Base-by-base conservation (phyloP, 2,888 invertebrate genomes). In the Pardosa pseudoannulata region DNA sequence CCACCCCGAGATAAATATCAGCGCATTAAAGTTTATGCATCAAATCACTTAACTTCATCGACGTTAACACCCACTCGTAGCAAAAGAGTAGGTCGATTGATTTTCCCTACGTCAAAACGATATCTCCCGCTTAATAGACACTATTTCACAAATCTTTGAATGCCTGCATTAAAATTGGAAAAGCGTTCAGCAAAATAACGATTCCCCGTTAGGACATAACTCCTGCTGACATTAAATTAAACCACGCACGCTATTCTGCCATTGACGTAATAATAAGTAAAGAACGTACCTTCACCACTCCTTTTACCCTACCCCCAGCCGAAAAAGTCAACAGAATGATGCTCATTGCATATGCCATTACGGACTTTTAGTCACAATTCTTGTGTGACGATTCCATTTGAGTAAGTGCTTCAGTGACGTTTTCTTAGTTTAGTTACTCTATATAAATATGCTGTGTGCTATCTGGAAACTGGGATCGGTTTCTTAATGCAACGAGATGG, bases 251-350 rank as follows among this genome's bases (percentile, higher is more conserved):
- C 82, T 46, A 83, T 72, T 70, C 19, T 27, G 41, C 62, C 76
- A 83, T 83, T 62, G 65, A 64, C 36, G 23, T 56, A 56, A 56
- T 71, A 71, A 75, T 75, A 83, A 72, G 82, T 64, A 75, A 82
- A 82, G 73, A 36, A 41, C 65, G 27, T 68, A 68, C 6, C 9
- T 28, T 2, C n/a, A n/a, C n/a, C n/a, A n/a, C n/a, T 29, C 23
- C 29, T 36, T 64, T 29, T 75, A 41, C 65, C 0, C 36, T 32
- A 68, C 79, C 79, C 67, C 80, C 72, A 29, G 7, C 7, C 50
- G 23, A 46, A 46, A 72, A 83, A 76, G 82, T 83, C 82, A 83
- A 83, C 82, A 83, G 50, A 31, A 29, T 70, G 56, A 70, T 56
- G 65, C 82, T 74, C 74, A 81, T 81, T 39, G 68, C 68, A 36